phyloP scores from a whole-genome alignment of 2,113 vertebrate genomes.

The Hippolais icterina region DNA sequence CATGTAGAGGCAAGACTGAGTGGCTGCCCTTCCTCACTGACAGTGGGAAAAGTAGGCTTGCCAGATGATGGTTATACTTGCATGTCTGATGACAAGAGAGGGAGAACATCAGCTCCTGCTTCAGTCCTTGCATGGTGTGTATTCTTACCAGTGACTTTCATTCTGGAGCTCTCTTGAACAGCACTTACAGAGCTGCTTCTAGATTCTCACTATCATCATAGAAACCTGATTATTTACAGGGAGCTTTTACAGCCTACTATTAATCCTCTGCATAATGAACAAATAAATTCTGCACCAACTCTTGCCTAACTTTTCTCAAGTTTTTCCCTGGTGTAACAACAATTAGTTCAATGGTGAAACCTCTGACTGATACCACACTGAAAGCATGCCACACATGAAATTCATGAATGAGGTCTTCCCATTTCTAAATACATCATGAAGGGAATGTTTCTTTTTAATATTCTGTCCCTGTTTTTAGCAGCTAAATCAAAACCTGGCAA shows the following conservation, averaged over 20 bases:
- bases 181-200: neutral
- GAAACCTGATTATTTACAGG: neutral
- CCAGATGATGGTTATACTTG: neutral
- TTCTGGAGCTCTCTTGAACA: neutral
- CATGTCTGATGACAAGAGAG: rapidly evolving
- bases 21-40: neutral
- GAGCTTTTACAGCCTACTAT: neutral
- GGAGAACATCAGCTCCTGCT: neutral
- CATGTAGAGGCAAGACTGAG: neutral
- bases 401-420: neutral
- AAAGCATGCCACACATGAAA: neutral
- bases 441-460: neutral
- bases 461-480: neutral
- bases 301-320: neutral
- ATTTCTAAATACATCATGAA: neutral
- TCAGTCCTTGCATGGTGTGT: neutral
- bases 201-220: neutral
- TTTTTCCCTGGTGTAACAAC: neutral
- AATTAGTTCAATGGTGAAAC: neutral
- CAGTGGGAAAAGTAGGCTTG: neutral
- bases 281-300: neutral
- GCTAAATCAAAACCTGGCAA: neutral
- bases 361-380: neutral
- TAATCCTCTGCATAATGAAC: neutral
- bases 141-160: rapidly evolving